Conservation (phyloP, 2,888 invertebrate genomes). For the Hirtodrosophila confusa region DNA sequence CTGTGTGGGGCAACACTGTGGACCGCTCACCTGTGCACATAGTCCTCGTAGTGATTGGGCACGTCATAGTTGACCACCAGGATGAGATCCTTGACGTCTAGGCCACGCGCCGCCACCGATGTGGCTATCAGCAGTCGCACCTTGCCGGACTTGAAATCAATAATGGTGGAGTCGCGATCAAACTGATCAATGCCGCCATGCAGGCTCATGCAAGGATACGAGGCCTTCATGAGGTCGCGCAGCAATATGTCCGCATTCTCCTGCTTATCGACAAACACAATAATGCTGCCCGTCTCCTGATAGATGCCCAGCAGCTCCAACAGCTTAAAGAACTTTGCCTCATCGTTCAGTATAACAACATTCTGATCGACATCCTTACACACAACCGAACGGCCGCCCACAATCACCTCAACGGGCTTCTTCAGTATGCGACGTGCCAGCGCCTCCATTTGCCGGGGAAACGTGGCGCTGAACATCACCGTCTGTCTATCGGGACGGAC, state of each 20-base stretch:
- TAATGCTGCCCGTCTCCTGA: slow-evolving; percentile 94
- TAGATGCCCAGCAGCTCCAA: slow-evolving; percentile 98
- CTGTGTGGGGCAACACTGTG: too few relatives aligned
- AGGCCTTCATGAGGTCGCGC: slow-evolving; percentile 97
- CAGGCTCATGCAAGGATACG: slow-evolving; percentile 97
- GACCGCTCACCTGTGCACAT: slow-evolving; percentile 91
- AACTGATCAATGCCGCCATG: slow-evolving; percentile 99
- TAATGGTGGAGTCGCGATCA: slow-evolving; percentile 98
- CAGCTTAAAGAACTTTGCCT: slow-evolving; percentile 98
- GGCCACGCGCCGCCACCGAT: slow-evolving; percentile 98
- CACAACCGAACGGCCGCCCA: slow-evolving; percentile 97
- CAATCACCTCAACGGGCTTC: slow-evolving; percentile 98
- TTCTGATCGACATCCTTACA: slow-evolving; percentile 99
- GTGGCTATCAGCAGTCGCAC: slow-evolving; percentile 97
- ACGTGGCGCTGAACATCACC: slow-evolving; percentile 99
- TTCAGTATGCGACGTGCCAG: slow-evolving; percentile 96
- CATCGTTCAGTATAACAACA: slow-evolving; percentile 96
- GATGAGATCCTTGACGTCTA: slow-evolving; percentile 99
- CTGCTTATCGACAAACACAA: slow-evolving; percentile 99
- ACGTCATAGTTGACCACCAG: slow-evolving; percentile 99
- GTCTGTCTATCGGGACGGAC: slow-evolving; percentile 98
- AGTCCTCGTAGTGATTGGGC: slow-evolving; percentile 99
- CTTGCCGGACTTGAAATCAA: slow-evolving; percentile 98
- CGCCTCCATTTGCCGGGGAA: slow-evolving; percentile 99
- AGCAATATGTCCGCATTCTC: slow-evolving; percentile 97